These are phyloP conservation scores for Synergus umbraculus DNA, from an alignment of 2,888 invertebrate species.

Conservation along the genomic window DNA sequence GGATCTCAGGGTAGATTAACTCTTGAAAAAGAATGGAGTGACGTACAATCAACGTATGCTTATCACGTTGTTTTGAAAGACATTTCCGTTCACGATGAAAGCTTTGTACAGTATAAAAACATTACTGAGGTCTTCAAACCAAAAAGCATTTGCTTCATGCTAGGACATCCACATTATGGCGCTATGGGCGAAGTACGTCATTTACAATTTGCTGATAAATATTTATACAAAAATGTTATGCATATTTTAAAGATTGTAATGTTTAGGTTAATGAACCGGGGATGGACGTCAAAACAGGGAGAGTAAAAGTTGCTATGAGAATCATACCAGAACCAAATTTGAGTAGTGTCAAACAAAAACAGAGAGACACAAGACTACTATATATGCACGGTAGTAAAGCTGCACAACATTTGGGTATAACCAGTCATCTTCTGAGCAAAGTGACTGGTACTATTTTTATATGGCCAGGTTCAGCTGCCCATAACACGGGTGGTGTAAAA, in stretches of 20 bases:
- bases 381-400: slow-evolving; percentile 81
- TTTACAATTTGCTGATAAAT: slow-evolving; percentile 53
- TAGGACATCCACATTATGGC: slow-evolving; percentile 90
- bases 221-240: slow-evolving; percentile 3
- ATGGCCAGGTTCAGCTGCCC: slow-evolving; percentile 77
- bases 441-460: slow-evolving; percentile 92
- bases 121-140: slow-evolving; percentile 84
- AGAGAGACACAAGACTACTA: slow-evolving; percentile 70
- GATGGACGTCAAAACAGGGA: slow-evolving; percentile 79
- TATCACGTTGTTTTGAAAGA: slow-evolving; percentile 83
- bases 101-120: slow-evolving; percentile 75
- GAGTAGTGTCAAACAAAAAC: slow-evolving; percentile 64
- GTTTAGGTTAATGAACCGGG: slow-evolving; percentile 81
- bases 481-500: slow-evolving; percentile 76
- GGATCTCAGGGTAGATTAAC: slow-evolving; percentile 82
- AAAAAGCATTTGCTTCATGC: slow-evolving; percentile 85
- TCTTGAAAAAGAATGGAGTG: slow-evolving; percentile 86
- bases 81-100: slow-evolving; percentile 77
- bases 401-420: slow-evolving; percentile 83
- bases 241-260: background rate
- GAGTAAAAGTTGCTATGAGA: slow-evolving; percentile 81
- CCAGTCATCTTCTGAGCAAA: slow-evolving; percentile 86
- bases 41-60: slow-evolving; percentile 82
- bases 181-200: slow-evolving; percentile 84
- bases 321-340: slow-evolving; percentile 79